A percentile compares a stretch with the other conserved stretches of the same genome.
These are phyloP conservation scores for Rhyacophila evoluta DNA, from an alignment of 2,888 invertebrate genomes.

Conservation along the genomic window DNA sequence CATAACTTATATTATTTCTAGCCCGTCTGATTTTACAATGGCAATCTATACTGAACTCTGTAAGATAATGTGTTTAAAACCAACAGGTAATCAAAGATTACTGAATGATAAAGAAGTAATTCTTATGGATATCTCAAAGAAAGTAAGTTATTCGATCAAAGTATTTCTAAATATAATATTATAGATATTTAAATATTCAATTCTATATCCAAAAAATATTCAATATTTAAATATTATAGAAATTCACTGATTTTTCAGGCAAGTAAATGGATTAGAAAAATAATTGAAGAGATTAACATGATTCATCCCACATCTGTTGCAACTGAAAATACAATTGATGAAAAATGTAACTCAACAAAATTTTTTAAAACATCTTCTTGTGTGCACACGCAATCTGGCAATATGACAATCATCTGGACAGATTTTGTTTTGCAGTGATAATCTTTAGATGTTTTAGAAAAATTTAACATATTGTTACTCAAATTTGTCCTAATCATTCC, in stretches of 20 bases:
- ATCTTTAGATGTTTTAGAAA: too few species aligned
- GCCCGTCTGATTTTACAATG: neutral
- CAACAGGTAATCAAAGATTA: neutral
- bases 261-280: neutral
- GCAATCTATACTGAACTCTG: neutral
- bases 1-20: too few species aligned
- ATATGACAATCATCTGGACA: too few species aligned
- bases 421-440: too few species aligned
- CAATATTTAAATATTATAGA: too few species aligned
- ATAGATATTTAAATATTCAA: too few species aligned
- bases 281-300: neutral
- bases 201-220: too few species aligned
- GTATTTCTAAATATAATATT: too few species aligned
- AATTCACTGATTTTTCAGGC: neutral
- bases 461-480: too few species aligned
- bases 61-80: neutral
- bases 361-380: neutral
- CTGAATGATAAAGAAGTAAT: neutral
- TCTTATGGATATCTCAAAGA: neutral
- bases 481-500: too few species aligned
- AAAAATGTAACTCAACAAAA: neutral
- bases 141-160: neutral
- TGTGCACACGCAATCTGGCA: too few species aligned
- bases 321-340: neutral
- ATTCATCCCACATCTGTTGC: neutral